A percentile compares a stretch with the other conserved stretches of the same genome.
Conservation (phyloP, 2,113 vertebrate genomes). For the Psephotus haematonotus region DNA sequence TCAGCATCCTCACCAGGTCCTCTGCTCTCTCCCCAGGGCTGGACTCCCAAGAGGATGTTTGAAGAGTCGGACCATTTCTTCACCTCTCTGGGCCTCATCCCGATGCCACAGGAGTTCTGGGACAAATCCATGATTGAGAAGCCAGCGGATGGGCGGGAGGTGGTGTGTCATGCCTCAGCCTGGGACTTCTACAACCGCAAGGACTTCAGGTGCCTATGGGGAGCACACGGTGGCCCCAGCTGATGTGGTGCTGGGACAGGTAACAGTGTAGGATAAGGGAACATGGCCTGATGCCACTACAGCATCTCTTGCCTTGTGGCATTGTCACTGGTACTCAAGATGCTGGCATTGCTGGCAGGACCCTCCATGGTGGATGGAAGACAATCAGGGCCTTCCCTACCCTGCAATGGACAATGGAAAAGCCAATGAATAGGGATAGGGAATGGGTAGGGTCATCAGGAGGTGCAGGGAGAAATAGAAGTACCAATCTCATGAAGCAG, state of each 20-base stretch:
- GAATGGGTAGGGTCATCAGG: not conserved
- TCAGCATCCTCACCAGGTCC: not conserved
- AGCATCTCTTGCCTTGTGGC: not conserved
- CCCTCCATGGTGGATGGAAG: not conserved
- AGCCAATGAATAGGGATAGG: not conserved
- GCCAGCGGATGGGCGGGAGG: conserved; percentile 69
- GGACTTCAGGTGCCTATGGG: conserved; percentile 76
- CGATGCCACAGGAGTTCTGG: conserved; percentile 83
- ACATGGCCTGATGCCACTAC: rapidly evolving
- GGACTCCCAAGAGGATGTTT: conserved; percentile 90
- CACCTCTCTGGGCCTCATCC: conserved; percentile 84
- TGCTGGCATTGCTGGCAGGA: not conserved
- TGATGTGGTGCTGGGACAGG: not conserved
- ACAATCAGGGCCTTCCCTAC: not conserved
- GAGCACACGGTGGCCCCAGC: not conserved
- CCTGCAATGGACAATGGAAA: not conserved
- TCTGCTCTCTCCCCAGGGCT: conserved; percentile 75
- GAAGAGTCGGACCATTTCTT: conserved; percentile 88
- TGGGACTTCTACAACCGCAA: conserved; percentile 86
- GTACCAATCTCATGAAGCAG: not conserved
- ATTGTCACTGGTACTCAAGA: not conserved
- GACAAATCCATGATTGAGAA: conserved; percentile 81
- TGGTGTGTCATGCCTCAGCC: conserved; percentile 82
- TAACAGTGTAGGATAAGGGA: not conserved
- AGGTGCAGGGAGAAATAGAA: not conserved